Conservation (phyloP, 2,113 vertebrate species). For the Isurus oxyrinchus region DNA sequence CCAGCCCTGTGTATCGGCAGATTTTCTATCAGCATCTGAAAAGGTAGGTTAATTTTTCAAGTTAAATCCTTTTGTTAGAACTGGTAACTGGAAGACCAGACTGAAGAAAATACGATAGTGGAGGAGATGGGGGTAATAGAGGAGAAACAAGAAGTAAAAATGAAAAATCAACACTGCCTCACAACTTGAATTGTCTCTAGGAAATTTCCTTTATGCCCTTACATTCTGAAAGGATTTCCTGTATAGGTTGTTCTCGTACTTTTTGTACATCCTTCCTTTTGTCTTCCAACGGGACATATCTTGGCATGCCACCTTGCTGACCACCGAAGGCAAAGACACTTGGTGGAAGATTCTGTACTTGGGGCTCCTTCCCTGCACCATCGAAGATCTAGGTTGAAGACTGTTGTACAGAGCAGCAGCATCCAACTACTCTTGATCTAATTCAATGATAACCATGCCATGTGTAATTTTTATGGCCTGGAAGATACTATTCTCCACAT, state of each 20-base stretch:
- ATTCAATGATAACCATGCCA: not conserved
- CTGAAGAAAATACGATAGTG: not conserved
- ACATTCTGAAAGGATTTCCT: not conserved
- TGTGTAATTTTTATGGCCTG: not conserved
- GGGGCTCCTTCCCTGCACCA: not conserved
- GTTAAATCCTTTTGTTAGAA: not conserved
- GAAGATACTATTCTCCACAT: not conserved
- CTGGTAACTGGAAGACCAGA: not conserved
- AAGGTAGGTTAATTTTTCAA: no score
- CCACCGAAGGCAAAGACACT: not conserved
- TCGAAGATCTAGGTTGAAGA: not conserved
- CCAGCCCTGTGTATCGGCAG: not conserved
- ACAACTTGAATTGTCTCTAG: not conserved
- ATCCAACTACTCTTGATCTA: not conserved
- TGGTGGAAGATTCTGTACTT: not conserved
- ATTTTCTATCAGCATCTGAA: no score
- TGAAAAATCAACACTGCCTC: not conserved
- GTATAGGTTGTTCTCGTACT: not conserved
- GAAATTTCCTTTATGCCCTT: not conserved
- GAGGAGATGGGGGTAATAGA: not conserved
- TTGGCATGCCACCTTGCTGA: not conserved
- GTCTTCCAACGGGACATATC: not conserved
- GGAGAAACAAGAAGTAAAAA: not conserved
- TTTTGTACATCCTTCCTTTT: not conserved
- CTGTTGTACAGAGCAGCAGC: not conserved